These are phyloP conservation scores for Engraulis encrasicolus DNA, from an alignment of 2,113 vertebrate genomes.

Conservation along the genomic window DNA sequence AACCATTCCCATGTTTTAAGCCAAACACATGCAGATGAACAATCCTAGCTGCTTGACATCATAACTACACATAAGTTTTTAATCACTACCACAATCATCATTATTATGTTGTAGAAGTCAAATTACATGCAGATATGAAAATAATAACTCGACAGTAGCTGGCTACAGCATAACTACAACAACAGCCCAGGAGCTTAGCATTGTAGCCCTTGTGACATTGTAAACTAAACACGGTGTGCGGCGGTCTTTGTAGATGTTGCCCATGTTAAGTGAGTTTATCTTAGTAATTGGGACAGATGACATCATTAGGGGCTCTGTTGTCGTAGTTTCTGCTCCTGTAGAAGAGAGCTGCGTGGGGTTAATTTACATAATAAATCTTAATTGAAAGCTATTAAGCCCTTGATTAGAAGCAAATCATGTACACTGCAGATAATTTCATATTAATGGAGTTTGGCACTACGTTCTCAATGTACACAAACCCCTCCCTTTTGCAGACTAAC, in stretches of 20 bases:
- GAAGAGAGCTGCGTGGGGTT: slow-evolving; percentile 74
- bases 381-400: slow-evolving; percentile 81
- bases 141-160: too few species aligned
- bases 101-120: too few species aligned
- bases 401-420: slow-evolving; percentile 82
- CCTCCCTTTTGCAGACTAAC: background rate
- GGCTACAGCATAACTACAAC: too few species aligned
- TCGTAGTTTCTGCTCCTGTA: slow-evolving; percentile 75
- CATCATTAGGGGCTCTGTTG: slow-evolving; percentile 78
- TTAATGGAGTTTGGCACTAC: slow-evolving; percentile 64
- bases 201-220: too few species aligned
- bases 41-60: too few species aligned
- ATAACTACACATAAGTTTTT: too few species aligned
- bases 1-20: background rate
- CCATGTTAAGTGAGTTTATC: slow-evolving; percentile 67
- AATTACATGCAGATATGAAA: too few species aligned
- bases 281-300: slow-evolving; percentile 80
- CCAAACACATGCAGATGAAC: too few species aligned
- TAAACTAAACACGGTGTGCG: too few species aligned
- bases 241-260: background rate
- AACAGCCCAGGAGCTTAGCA: too few species aligned
- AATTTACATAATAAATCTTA: slow-evolving; percentile 85
- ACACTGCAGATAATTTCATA: slow-evolving; percentile 72
- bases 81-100: too few species aligned
- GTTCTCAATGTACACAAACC: background rate